A percentile compares a stretch with the other conserved stretches of the same genome.
Evolutionary conservation across 2,797 vertebrate genomes (phyloP).

Genomic region (Iguana delicatissima): DNA sequence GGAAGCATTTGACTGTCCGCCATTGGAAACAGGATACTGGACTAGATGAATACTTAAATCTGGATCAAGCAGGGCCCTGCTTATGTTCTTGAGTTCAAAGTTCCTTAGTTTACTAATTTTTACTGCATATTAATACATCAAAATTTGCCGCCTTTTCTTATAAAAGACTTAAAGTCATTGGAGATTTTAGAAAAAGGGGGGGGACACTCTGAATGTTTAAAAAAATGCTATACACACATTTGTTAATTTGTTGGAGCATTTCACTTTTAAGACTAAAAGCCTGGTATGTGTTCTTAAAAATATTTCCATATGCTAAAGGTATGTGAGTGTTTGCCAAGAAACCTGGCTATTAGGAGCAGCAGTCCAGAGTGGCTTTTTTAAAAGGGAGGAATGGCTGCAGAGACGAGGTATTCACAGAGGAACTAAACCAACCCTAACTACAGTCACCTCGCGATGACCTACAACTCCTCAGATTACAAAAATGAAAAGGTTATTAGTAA

Average conservation of each 20-base stretch:
- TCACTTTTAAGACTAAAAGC: conserved; percentile 73
- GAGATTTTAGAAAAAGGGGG: background rate
- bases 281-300: conserved; percentile 82
- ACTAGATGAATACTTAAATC: background rate
- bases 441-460: conserved; percentile 81
- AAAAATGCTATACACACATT: conserved; percentile 57
- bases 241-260: conserved; percentile 64
- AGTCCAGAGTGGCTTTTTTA: conserved; percentile 70
- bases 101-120: background rate
- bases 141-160: conserved; percentile 48
- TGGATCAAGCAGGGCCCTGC: background rate
- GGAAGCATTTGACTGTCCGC: too few species aligned
- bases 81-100: background rate
- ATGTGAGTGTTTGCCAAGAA: conserved; percentile 81
- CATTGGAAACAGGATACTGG: too few species aligned
- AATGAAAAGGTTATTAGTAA: conserved; percentile 79
- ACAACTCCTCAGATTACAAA: conserved; percentile 78
- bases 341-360: conserved; percentile 74
- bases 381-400: conserved; percentile 72
- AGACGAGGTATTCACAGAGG: conserved; percentile 82
- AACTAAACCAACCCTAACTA: conserved; percentile 79
- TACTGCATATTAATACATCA: background rate
- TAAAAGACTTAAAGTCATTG: background rate
- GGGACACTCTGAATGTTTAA: background rate
- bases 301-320: conserved; percentile 85